Conservation (phyloP, 2,113 vertebrate genomes). For the Protobothrops flavoviridis region DNA sequence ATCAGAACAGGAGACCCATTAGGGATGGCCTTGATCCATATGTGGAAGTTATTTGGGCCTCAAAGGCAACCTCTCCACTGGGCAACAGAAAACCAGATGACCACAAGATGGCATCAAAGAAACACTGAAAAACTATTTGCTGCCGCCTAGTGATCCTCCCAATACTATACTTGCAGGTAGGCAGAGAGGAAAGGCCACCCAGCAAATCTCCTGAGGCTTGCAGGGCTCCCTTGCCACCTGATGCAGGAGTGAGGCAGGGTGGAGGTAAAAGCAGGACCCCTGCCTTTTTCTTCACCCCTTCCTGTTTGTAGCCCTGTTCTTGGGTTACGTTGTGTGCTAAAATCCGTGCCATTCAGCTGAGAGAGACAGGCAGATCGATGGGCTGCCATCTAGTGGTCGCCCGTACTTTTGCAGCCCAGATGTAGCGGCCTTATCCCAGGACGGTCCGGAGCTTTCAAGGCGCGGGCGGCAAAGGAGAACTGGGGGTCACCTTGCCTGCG, state of each 20-base stretch:
- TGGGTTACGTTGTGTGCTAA: not conserved
- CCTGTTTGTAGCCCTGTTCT: not conserved
- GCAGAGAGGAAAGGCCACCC: not conserved
- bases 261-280: not conserved
- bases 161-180: not conserved
- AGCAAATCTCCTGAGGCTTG: not conserved
- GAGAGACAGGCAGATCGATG: not conserved
- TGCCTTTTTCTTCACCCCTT: not conserved
- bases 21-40: not conserved
- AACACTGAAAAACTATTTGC: not conserved
- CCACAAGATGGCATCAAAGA: not conserved
- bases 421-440: not conserved
- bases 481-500: not conserved
- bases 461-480: not conserved
- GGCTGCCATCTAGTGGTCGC: not conserved
- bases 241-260: not conserved
- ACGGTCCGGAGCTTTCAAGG: not conserved
- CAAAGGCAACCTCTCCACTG: not conserved
- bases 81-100: not conserved
- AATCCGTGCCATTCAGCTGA: not conserved
- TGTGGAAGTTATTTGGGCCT: not conserved
- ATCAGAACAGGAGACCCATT: not conserved
- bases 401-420: not conserved
- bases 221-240: not conserved
- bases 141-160: not conserved